A percentile compares a stretch with the other conserved stretches of the same genome.
phyloP scores from a whole-genome alignment of 1,140 invertebrate genomes.

The Drosophila yakuba region DNA sequence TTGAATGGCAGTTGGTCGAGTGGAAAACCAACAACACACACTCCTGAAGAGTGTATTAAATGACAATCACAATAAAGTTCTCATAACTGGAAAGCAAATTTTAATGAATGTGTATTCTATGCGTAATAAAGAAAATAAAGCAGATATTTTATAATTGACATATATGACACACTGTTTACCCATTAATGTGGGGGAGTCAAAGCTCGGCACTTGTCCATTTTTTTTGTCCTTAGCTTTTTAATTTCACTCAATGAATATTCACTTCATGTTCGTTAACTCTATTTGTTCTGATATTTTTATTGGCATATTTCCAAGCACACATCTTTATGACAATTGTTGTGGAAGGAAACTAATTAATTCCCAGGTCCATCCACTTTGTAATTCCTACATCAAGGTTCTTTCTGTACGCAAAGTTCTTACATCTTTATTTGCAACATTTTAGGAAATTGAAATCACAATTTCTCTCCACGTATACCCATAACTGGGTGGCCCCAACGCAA shows the following conservation, averaged over 20 bases:
- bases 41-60: constrained; percentile 22
- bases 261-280: background rate
- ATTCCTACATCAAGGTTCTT: background rate
- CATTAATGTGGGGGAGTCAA: background rate
- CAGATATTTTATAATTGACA: constrained; percentile 30
- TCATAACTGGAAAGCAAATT: background rate
- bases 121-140: constrained; percentile 20
- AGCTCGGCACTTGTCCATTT: background rate
- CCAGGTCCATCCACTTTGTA: too few species aligned
- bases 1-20: constrained; percentile 44
- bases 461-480: constrained; percentile 26
- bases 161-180: constrained; percentile 19
- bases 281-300: background rate
- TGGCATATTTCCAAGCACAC: background rate
- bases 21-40: constrained; percentile 27
- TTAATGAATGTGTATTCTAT: constrained; percentile 31
- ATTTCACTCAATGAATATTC: constrained; percentile 2
- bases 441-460: constrained; percentile 14
- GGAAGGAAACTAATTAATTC: background rate
- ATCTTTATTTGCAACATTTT: background rate
- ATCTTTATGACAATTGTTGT: background rate
- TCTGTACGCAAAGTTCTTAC: background rate
- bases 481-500: constrained; percentile 28
- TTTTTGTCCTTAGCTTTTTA: background rate
- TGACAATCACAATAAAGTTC: constrained; percentile 31